Conservation (phyloP, 2,888 invertebrate species). For the Tinea semifulvella region DNA sequence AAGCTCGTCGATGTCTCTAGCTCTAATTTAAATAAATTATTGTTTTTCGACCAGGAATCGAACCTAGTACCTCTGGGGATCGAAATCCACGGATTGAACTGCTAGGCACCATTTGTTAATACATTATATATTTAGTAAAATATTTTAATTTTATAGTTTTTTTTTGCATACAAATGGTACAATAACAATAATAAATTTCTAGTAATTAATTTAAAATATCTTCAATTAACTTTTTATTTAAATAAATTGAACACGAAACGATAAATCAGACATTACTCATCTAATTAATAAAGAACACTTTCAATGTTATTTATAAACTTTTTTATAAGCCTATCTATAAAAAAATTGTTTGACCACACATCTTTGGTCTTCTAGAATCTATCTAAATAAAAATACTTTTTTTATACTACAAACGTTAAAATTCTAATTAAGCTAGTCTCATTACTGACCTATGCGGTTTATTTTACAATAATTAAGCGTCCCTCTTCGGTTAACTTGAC, state of each 20-base stretch:
- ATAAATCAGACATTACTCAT: background rate
- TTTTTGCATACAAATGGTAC: background rate
- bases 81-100: too few relatives aligned
- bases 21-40: too few relatives aligned
- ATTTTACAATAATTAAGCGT: too few relatives aligned
- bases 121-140: too few relatives aligned
- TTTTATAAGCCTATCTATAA: constrained; percentile 12
- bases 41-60: too few relatives aligned
- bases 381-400: constrained; percentile 11
- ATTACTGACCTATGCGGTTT: too few relatives aligned
- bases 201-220: background rate
- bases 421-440: too few relatives aligned
- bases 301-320: constrained; percentile 1
- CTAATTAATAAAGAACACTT: constrained; percentile 12
- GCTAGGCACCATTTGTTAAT: too few relatives aligned
- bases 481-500: too few relatives aligned
- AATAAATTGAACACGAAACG: background rate
- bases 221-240: background rate
- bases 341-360: background rate
- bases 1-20: too few relatives aligned
- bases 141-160: too few relatives aligned
- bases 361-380: constrained; percentile 5
- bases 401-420: background rate
- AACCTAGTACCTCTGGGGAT: too few relatives aligned
- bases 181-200: background rate